Evolutionary conservation across 2,113 vertebrate species (phyloP).

Genomic region (Macquaria ambigua): DNA sequence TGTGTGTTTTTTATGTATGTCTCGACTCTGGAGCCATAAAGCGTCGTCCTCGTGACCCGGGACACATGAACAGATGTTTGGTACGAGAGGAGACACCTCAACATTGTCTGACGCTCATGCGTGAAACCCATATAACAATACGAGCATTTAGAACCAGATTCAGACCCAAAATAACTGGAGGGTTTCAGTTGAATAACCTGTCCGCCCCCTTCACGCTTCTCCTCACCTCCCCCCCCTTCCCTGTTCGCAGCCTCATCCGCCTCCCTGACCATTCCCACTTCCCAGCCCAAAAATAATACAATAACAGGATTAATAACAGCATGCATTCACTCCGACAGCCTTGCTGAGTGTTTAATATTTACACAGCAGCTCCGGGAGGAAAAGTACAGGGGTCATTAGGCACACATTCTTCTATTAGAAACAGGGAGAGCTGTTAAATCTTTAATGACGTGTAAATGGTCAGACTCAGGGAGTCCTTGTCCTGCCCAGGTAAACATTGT

Average conservation of each 20-base stretch:
- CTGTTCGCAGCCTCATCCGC: conserved; percentile 20
- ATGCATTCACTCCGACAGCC: conserved; percentile 29
- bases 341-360: conserved; percentile 54
- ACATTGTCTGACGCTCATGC: conserved; percentile 63
- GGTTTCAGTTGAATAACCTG: conserved; percentile 28
- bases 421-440: conserved; percentile 49
- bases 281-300: conserved; percentile 56
- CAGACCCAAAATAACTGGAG: conserved; percentile 28
- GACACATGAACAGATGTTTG: conserved; percentile 53
- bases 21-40: conserved; percentile 33
- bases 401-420: conserved; percentile 57
- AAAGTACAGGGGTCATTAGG: conserved; percentile 43
- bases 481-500: conserved; percentile 64
- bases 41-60: conserved; percentile 4
- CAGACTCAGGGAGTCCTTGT: conserved; percentile 35
- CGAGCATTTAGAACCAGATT: conserved; percentile 47
- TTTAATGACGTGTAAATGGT: conserved; percentile 57
- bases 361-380: conserved; percentile 51
- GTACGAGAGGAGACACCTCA: conserved; percentile 28
- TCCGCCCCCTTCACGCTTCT: background rate
- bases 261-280: conserved; percentile 27
- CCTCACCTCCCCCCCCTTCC: background rate
- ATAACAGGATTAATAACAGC: conserved; percentile 63
- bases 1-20: conserved; percentile 21
- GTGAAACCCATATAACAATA: conserved; percentile 64